A percentile compares a stretch with the other conserved stretches of the same genome.
Conservation (phyloP, 2,113 vertebrate genomes). For the Balaenoptera acutorostrata region DNA sequence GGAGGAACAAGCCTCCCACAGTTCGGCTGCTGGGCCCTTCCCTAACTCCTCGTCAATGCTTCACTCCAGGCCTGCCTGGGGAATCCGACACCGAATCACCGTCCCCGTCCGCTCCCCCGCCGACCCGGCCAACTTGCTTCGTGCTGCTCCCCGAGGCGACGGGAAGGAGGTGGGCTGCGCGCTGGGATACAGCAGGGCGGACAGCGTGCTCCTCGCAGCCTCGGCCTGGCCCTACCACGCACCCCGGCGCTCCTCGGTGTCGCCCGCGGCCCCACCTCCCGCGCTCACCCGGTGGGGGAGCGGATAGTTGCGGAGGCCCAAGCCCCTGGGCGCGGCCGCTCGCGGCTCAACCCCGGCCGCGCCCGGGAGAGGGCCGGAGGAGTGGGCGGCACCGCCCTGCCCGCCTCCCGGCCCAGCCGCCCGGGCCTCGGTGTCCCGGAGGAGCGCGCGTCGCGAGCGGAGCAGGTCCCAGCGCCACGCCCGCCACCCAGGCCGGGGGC, state of each 20-base stretch:
- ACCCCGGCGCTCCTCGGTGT: neutral
- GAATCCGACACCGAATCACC: neutral
- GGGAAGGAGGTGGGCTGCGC: too few relatives aligned
- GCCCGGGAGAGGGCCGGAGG: fast-evolving
- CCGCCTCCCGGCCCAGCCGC: fast-evolving
- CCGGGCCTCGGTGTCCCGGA: fast-evolving
- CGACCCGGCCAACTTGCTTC: neutral
- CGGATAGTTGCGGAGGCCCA: fast-evolving
- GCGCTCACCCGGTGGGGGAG: neutral
- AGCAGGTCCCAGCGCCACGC: fast-evolving
- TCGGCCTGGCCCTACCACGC: neutral
- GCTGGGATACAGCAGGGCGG: fast-evolving
- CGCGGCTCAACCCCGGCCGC: neutral
- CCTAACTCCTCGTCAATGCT: neutral
- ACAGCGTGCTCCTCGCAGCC: fast-evolving
- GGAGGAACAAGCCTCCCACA: neutral
- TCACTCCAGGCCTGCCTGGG: neutral
- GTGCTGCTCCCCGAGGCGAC: neutral
- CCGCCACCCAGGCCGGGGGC: neutral
- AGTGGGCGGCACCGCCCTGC: neutral
- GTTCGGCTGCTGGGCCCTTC: neutral
- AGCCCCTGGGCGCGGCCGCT: neutral
- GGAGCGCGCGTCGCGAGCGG: fast-evolving
- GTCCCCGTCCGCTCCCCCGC: neutral
- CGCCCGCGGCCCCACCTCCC: neutral